A percentile compares a stretch with the other conserved stretches of the same genome.
Conservation (phyloP, 23 tunicate genomes). For the Trididemnum miniatum region DNA sequence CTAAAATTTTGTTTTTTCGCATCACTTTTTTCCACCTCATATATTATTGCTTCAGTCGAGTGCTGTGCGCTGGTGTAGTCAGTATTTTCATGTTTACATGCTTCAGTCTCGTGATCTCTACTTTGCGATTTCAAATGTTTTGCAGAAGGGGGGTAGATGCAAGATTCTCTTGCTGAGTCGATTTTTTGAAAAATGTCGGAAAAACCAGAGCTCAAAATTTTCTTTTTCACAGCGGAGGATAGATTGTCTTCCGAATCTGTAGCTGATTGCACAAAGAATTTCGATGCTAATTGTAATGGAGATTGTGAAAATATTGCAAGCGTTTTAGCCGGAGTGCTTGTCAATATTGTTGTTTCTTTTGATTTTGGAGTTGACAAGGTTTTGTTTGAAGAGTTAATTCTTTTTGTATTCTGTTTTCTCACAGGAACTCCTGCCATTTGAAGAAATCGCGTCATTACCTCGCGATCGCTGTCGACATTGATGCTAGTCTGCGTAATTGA, state of each 20-base stretch:
- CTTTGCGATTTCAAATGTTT: no score
- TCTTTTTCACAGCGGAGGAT: background rate
- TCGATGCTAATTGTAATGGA: background rate
- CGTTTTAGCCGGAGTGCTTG: slow-evolving; percentile 15
- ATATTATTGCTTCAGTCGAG: no score
- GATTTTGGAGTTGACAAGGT: background rate
- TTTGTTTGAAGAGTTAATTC: background rate
- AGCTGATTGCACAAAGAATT: background rate
- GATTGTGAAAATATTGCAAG: background rate
- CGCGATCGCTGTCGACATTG: background rate
- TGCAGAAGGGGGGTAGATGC: no score
- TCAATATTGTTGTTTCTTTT: background rate
- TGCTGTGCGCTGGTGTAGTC: no score
- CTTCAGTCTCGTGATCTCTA: no score
- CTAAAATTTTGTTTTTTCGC: no score
- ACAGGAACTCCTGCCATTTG: background rate
- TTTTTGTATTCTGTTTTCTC: background rate
- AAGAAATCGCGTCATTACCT: slow-evolving; percentile 8
- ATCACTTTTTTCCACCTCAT: no score
- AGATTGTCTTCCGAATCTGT: background rate
- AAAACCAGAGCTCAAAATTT: background rate
- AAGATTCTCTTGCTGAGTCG: no score
- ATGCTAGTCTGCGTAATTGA: no score
- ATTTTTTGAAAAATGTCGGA: background rate
- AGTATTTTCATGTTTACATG: no score